phyloP scores from a whole-genome alignment of 2,113 vertebrate genomes.

The Platichthys stellatus region DNA sequence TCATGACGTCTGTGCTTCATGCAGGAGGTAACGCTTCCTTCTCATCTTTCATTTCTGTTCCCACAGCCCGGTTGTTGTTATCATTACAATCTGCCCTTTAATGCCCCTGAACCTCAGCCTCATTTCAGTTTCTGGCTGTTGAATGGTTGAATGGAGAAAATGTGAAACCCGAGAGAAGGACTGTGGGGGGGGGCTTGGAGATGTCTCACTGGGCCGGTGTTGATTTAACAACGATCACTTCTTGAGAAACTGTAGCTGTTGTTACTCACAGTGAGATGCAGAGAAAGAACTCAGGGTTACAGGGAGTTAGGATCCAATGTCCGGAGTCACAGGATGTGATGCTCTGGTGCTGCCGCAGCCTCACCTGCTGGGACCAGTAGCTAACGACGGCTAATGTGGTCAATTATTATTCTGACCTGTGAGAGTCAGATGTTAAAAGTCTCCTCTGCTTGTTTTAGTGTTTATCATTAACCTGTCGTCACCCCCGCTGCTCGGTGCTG shows the following conservation, averaged over 20 bases:
- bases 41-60: no score
- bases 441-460: background rate
- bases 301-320: no score
- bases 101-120: background rate
- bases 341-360: no score
- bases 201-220: slow-evolving; percentile 29
- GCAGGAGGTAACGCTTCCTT: slow-evolving; percentile 84
- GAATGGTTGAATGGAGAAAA: background rate
- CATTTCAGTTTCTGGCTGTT: background rate
- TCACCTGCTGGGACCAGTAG: no score
- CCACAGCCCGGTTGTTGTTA: no score
- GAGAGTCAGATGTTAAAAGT: no score
- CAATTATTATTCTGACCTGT: background rate
- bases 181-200: background rate
- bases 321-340: no score
- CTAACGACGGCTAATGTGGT: no score
- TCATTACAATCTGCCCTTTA: background rate
- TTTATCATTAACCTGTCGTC: background rate
- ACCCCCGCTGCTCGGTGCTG: background rate
- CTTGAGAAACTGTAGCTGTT: slow-evolving; percentile 35
- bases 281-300: no score
- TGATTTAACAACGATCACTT: slow-evolving; percentile 39
- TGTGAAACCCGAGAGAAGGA: slow-evolving; percentile 24
- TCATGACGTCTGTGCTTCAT: slow-evolving; percentile 88
- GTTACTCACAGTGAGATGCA: slow-evolving; percentile 1